These are phyloP conservation scores for Pachypsylla venusta DNA, from an alignment of 1,140 invertebrate species.

Conservation along the genomic window DNA sequence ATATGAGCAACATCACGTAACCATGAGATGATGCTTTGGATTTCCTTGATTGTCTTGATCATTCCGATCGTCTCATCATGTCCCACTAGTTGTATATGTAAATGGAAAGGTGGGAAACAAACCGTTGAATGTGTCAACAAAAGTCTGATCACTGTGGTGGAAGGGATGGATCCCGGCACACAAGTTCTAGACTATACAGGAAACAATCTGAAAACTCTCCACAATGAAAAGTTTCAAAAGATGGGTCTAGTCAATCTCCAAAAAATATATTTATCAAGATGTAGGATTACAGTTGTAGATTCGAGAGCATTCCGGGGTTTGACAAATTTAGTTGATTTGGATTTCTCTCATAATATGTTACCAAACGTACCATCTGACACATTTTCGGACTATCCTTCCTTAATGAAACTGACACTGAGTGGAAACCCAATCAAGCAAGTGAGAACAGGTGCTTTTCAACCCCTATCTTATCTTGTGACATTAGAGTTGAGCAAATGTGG, in stretches of 20 bases:
- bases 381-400: constrained; percentile 54
- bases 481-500: constrained; percentile 68
- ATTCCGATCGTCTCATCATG: constrained; percentile 37
- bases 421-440: constrained; percentile 62
- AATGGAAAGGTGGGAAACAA: constrained; percentile 83
- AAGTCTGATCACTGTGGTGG: constrained; percentile 55
- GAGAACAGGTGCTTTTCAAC: constrained; percentile 55
- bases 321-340: constrained; percentile 74
- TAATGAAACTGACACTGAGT: constrained; percentile 66
- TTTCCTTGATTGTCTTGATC: constrained; percentile 7
- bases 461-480: constrained; percentile 54
- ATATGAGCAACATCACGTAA: neutral
- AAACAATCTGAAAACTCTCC: constrained; percentile 60
- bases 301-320: constrained; percentile 63
- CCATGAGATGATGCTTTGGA: constrained; percentile 4
- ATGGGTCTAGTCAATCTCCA: constrained; percentile 72
- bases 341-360: constrained; percentile 67
- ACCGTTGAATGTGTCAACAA: constrained; percentile 70
- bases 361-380: constrained; percentile 56
- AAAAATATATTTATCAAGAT: constrained; percentile 62
- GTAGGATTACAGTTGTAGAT: constrained; percentile 58
- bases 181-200: constrained; percentile 74
- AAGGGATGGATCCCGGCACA: constrained; percentile 68
- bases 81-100: constrained; percentile 62
- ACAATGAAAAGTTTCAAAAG: constrained; percentile 55